Evolutionary conservation across 1,140 invertebrate genomes (phyloP).

Genomic region (Ceratitis capitata): DNA sequence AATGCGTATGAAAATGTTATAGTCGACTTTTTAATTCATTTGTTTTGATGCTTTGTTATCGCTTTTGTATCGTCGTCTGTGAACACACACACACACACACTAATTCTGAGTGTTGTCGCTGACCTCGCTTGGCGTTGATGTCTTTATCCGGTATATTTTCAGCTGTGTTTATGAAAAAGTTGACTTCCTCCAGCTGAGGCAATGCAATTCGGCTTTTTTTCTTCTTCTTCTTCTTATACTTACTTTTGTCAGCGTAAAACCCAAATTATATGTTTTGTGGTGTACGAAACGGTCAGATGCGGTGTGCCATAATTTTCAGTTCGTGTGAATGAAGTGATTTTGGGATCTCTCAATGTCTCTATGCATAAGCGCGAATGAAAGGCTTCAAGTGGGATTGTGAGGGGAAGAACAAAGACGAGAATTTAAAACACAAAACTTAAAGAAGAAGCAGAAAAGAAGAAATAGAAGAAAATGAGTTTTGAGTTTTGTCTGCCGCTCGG

Average conservation of each 20-base stretch:
- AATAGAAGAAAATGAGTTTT: too few species aligned
- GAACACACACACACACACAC: too few species aligned
- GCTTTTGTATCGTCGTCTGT: background rate
- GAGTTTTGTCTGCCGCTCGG: too few species aligned
- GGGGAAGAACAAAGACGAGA: too few species aligned
- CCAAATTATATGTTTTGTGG: constrained; percentile 35
- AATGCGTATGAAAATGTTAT: constrained; percentile 6
- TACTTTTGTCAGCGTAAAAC: background rate
- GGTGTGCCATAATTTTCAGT: background rate
- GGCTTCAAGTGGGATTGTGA: too few species aligned
- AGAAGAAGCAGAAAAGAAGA: too few species aligned
- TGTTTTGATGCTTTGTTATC: background rate
- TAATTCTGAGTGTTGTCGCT: background rate
- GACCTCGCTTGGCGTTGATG: background rate
- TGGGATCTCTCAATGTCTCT: background rate
- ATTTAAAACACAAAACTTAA: too few species aligned
- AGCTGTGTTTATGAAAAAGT: background rate
- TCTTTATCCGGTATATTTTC: background rate
- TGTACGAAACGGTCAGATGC: constrained; percentile 33
- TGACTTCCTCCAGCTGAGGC: background rate
- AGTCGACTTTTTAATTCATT: background rate
- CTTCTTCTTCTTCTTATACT: background rate
- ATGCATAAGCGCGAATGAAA: background rate
- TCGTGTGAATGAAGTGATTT: background rate
- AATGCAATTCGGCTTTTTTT: background rate